Base-by-base conservation (phyloP, 2,113 vertebrate species). In the Podarcis muralis region DNA sequence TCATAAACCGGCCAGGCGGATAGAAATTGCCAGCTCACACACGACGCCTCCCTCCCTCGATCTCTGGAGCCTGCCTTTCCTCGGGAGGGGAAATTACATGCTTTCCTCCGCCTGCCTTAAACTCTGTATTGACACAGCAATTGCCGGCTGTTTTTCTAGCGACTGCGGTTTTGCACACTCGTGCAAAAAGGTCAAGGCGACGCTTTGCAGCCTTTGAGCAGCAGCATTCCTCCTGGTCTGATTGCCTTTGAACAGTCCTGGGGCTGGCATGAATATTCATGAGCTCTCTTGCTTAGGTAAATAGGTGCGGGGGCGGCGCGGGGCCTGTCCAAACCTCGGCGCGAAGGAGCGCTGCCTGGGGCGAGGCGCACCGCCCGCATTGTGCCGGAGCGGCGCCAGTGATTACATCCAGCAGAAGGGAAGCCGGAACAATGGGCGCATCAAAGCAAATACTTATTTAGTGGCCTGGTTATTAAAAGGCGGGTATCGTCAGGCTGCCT, bases 381-480 rank as follows among this genome's bases (percentile, higher is more conserved):
- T 82, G 68, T 82, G 25, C 84, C 57, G 11, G 40, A 68, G 81
- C 87, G 80, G 69, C 1, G 0, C 5, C 0, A 1, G 37, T 1
- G 0, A 88, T 88, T 85, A 30, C 40, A 75, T 83, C 80, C 69
- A 92, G 81, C 43, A 0, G 0, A 87, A 83, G 35, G 75, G 85
- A 66, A 22, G 0, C 0, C 87, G 90, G 89, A 53, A 82, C 59
- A 83, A 84, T 59, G 77, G 75, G 90, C 12, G 85, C 77, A 15
- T 92, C 83, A 91, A 92, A 89, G 89, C 87, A 92, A 92, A 53
- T 84, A 87, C 87, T 91, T 91, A 74, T 93, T 80, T 62, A 91
- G 32, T 76, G 71, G 12, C 1, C 0, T 43, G 83, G 75, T 74
- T 92, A 76, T 90, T 62, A 84, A 86, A 84, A 89, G 83, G 16